Conservation (phyloP, 1,140 invertebrate species). For the Drosophila ogumai region DNA sequence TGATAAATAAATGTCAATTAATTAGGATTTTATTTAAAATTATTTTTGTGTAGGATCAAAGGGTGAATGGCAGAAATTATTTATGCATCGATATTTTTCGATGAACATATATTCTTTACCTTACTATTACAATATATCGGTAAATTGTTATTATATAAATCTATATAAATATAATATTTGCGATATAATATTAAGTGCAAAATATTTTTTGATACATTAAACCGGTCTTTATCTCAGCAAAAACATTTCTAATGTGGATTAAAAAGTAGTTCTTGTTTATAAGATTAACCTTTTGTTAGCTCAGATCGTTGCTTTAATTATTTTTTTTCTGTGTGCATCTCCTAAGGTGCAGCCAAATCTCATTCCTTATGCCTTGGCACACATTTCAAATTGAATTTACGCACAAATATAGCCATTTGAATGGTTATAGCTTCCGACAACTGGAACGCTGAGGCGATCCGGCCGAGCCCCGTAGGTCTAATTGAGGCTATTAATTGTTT, state of each 20-base stretch:
- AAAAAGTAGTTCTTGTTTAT: not conserved
- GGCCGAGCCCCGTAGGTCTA: slow-evolving; percentile 70
- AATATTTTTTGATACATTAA: no score
- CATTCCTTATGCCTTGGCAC: slow-evolving; percentile 63
- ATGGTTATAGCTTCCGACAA: slow-evolving; percentile 82
- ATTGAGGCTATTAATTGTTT: slow-evolving; percentile 82
- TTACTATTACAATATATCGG: no score
- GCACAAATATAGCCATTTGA: slow-evolving; percentile 81
- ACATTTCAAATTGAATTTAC: slow-evolving; percentile 75
- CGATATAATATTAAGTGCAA: no score
- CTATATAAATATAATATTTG: no score
- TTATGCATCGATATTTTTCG: not conserved
- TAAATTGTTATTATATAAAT: no score
- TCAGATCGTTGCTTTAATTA: not conserved
- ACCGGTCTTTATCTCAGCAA: no score
- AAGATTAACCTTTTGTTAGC: not conserved
- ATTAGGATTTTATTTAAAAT: not conserved
- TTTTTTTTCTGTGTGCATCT: slow-evolving; percentile 1
- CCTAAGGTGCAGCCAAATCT: slow-evolving; percentile 36
- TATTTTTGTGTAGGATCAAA: not conserved
- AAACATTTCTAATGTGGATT: no score
- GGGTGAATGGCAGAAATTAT: not conserved
- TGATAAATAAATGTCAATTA: not conserved
- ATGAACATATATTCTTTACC: not conserved
- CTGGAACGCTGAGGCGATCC: slow-evolving; percentile 53